Evolutionary conservation across 2,888 invertebrate species (phyloP), one percentile per base, ranked within the genome.

Genomic region (Bhutanitis thaidina): DNA sequence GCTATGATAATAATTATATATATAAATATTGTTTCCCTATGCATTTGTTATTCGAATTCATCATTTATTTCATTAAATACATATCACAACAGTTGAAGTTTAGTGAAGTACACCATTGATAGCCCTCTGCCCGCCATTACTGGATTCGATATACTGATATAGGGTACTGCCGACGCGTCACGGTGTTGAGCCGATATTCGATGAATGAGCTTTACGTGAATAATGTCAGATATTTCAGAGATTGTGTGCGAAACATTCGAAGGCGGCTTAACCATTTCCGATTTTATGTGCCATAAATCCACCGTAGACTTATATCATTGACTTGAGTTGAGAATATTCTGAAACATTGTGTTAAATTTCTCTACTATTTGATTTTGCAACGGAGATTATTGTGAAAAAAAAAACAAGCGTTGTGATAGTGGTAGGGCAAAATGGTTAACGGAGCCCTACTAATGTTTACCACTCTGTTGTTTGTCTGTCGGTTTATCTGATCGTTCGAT

Each of bases 161-260:
- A 30, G 14, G 15, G 16, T 2, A 38, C 15, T n/a, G 38, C 7
- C 12, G 15, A 14, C 15, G 14, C 30, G 38, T 15, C 30, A n/a
- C 14, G 9, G 4, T 13, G 16, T 13, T 27, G 15, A 20, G 15
- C 20, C 29, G 38, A 34, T n/a, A 13, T 35, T 35, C 38, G 37
- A 30, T 16, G 38, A 38, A 20, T 16, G 38, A 38, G 30, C 20
- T 38, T 38, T 38, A 12, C 29, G 30, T 38, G 38, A 46, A 45
- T 45, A 46, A 46, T 15, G 29, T 27, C n/a, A 27, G 36, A 36
- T 37, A 45, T 45, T 45, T 36, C 37, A 27, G 36, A 25, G 36
- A 43, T 43, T 43, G 32, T 20, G 43, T 20, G 32, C 34, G 43
- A 43, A 34, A 43, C 43, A 34, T 43, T 16, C 43, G 34, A 20